Evolutionary conservation across 2,888 invertebrate genomes (phyloP).

Genomic region (Acanthosepion lycidas): DNA sequence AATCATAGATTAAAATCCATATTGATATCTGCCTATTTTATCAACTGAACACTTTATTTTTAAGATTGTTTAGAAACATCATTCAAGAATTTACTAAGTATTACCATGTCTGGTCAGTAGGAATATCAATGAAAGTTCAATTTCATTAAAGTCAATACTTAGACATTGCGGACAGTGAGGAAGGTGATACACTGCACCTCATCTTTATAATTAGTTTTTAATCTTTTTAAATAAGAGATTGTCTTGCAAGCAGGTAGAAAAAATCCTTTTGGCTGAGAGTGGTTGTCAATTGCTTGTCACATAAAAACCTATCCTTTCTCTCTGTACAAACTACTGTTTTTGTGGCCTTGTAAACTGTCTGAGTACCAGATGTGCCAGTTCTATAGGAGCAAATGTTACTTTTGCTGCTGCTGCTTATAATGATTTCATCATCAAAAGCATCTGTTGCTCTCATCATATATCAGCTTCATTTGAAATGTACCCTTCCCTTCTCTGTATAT

Average conservation of each 20-base stretch:
- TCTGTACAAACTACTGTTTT: neutral
- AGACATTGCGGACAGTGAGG: too few species aligned
- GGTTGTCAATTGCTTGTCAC: neutral
- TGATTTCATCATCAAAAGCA: neutral
- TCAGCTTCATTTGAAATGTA: neutral
- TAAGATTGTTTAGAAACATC: too few species aligned
- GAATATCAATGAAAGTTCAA: too few species aligned
- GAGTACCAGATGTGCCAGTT: neutral
- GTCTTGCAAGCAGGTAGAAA: neutral
- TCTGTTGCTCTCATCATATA: conserved; percentile 16
- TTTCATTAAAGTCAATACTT: too few species aligned
- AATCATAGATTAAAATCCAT: too few species aligned
- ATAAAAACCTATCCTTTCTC: neutral
- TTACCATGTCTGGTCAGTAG: too few species aligned
- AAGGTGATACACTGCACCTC: too few species aligned
- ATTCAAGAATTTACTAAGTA: too few species aligned
- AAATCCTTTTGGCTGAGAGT: neutral
- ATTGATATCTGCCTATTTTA: too few species aligned
- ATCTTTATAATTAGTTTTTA: too few species aligned
- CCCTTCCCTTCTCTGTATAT: neutral
- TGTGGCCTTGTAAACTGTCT: neutral
- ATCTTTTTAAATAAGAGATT: too few species aligned
- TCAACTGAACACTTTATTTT: too few species aligned
- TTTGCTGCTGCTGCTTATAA: neutral
- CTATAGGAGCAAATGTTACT: neutral